These are phyloP conservation scores for Grus americana DNA, from an alignment of 2,113 vertebrate species.

Conservation along the genomic window DNA sequence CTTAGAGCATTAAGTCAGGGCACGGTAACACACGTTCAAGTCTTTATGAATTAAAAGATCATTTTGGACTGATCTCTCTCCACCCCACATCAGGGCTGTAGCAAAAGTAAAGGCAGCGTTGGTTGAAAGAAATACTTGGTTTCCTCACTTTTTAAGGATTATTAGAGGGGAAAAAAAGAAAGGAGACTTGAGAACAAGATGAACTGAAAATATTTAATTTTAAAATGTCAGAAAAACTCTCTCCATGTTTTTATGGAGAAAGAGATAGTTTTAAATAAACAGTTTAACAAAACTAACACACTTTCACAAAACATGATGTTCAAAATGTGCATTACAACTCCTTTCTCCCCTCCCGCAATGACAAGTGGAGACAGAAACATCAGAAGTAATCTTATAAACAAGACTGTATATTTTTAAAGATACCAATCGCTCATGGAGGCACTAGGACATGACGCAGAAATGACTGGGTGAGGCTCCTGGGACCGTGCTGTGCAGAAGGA, in stretches of 20 bases:
- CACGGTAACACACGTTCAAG: not conserved
- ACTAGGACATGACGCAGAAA: not conserved
- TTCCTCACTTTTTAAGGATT: not conserved
- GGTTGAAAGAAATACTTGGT: not conserved
- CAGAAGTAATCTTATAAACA: not conserved
- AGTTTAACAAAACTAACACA: not conserved
- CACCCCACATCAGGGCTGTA: not conserved
- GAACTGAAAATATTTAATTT: not conserved
- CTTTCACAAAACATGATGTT: not conserved
- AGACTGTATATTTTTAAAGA: not conserved
- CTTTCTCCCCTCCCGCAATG: not conserved
- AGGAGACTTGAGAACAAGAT: not conserved
- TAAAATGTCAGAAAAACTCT: not conserved
- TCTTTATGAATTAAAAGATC: not conserved
- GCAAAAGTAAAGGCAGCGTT: not conserved
- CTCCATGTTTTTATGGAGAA: not conserved
- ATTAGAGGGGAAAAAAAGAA: not conserved
- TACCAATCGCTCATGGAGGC: not conserved
- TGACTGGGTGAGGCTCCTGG: not conserved
- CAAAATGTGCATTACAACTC: not conserved
- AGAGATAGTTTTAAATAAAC: not conserved
- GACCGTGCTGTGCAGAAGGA: not conserved
- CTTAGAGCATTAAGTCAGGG: not conserved
- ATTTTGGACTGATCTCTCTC: not conserved
- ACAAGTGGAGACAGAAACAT: not conserved